phyloP scores from a whole-genome alignment of 2,797 vertebrate species.

The Dryobates pubescens region DNA sequence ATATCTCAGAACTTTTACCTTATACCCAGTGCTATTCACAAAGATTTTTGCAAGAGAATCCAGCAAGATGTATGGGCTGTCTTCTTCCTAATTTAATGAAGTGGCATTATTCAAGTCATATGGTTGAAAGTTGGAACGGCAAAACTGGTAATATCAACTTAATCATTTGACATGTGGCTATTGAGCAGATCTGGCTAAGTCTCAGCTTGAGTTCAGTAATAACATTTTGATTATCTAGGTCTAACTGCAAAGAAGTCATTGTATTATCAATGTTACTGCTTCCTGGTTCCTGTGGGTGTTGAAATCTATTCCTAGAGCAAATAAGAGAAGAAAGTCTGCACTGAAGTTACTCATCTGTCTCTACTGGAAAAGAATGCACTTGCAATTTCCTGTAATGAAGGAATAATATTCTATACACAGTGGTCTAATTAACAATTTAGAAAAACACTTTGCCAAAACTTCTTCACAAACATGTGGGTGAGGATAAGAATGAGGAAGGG shows the following conservation, averaged over 20 bases:
- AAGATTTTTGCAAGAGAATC: neutral
- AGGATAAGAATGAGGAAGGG: neutral
- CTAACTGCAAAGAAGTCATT: neutral
- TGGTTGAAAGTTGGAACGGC: neutral
- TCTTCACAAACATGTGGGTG: neutral
- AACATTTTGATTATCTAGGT: neutral
- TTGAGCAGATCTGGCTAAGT: neutral
- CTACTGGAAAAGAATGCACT: neutral
- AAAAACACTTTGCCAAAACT: neutral
- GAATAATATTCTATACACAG: conserved; percentile 13
- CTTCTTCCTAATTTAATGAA: neutral
- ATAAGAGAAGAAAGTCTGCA: neutral
- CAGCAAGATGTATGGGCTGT: neutral
- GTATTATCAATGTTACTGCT: neutral
- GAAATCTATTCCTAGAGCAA: neutral
- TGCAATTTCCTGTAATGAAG: conserved; percentile 14
- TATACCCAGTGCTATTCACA: neutral
- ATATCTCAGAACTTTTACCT: neutral
- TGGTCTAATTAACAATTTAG: conserved; percentile 24
- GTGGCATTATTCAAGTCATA: neutral
- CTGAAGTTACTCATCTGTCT: neutral
- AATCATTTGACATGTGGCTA: neutral
- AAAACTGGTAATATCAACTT: neutral
- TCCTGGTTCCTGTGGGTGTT: neutral
- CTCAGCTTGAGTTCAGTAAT: neutral